phyloP scores from a whole-genome alignment of 1,140 invertebrate species.

The Heliconius hermathena region DNA sequence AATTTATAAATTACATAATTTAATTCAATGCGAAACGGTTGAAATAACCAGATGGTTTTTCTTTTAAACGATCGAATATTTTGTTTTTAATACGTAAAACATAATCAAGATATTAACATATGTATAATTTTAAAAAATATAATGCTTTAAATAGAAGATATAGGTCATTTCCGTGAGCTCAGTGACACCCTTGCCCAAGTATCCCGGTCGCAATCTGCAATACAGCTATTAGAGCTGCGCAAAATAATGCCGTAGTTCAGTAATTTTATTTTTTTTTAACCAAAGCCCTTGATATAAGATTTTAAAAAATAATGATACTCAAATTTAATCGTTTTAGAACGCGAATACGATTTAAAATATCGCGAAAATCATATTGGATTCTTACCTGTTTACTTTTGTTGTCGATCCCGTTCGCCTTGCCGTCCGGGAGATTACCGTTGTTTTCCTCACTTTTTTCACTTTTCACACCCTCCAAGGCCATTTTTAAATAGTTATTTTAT shows the following conservation, averaged over 20 bases:
- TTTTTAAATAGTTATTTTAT: conserved; percentile 73
- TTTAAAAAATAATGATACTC: not conserved
- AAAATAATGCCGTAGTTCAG: conserved; percentile 44
- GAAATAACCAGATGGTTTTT: no score
- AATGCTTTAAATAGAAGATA: conserved; percentile 58
- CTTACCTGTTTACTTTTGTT: conserved; percentile 80
- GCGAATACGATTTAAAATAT: conserved; percentile 27
- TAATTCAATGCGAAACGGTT: no score
- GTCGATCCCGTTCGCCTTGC: conserved; percentile 76
- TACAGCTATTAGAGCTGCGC: conserved; percentile 61
- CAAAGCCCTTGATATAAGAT: not conserved
- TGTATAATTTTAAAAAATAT: conserved; percentile 3
- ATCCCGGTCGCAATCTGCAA: conserved; percentile 51
- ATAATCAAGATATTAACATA: not conserved
- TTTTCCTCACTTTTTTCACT: conserved; percentile 81
- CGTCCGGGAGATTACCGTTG: conserved; percentile 71
- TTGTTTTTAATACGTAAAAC: not conserved
- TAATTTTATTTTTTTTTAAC: not conserved
- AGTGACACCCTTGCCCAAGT: conserved; percentile 56
- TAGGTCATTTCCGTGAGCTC: conserved; percentile 72
- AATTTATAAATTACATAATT: no score
- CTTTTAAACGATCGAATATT: not conserved
- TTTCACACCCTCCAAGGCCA: conserved; percentile 80
- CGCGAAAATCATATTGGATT: conserved; percentile 29
- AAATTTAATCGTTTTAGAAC: not conserved